Base-by-base conservation (phyloP, 2,888 invertebrate species). In the Erannis defoliaria region DNA sequence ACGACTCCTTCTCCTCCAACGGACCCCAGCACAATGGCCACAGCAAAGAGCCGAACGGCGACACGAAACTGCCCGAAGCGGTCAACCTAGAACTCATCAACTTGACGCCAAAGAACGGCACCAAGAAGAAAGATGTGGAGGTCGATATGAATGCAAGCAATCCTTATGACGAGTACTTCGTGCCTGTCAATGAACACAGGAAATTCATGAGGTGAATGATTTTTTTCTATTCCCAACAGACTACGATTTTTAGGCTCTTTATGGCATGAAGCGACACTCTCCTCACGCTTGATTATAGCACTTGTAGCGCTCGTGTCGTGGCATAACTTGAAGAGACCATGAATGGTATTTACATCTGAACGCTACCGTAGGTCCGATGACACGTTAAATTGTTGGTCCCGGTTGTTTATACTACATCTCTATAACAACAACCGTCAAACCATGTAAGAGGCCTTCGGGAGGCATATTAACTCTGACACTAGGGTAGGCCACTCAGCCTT, bases 81-180 rank as follows among this genome's bases (percentile, higher is more conserved):
- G 96, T 97, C 65, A 97, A 97, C 84, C 88, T 97, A 75, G 97
- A 97, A 83, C 93, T 97, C 76, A 96, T 97, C 66, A 96, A 96
- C 78, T 93, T 97, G 89, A 96, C 93, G 21, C 91, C 93, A 48
- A 89, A 94, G 70, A 94, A 94, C 71, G 94, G 94, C 5, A 94
- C 93, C 1, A 94, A 94, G 72, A 96, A 96, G 84, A 96, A 95
- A 81, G 95, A 95, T 60, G 94, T 94, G 5, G 94, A 95, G 67
- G 93, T 94, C 0, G 95, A 95, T 67, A 94, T 94, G 74, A 95
- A 94, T 70, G 93, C 95, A 19, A 93, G 94, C 33, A 96, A 96
- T 82, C 96, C 96, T 5, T 96, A 97, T 83, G 96, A 97, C 77
- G 97, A 97, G 77, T 97, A 97, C 86, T 97, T 97, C 84, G 96